Percentiles rank a stretch among this genome's conserved stretches.
Evolutionary conservation across 1,140 invertebrate species (phyloP).

Genomic region (Polypedilum pembai): DNA sequence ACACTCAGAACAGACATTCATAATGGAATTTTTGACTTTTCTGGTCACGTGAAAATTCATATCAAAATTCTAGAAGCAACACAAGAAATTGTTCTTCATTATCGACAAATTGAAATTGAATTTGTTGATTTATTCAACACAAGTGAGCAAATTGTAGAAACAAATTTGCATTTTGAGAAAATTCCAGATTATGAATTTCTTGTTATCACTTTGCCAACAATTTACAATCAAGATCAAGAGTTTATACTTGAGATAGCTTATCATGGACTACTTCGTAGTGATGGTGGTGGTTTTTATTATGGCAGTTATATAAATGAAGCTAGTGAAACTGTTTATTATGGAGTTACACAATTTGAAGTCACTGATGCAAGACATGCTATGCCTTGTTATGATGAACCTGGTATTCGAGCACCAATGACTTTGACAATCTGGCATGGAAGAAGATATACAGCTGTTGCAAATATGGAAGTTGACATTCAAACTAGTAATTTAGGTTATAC

Average conservation of each 20-base stretch:
- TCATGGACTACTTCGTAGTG: slow-evolving; percentile 35
- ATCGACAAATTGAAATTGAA: slow-evolving; percentile 41
- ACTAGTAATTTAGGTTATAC: background rate
- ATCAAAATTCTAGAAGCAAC: slow-evolving; percentile 42
- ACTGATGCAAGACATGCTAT: slow-evolving; percentile 73
- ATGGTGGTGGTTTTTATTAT: slow-evolving; percentile 54
- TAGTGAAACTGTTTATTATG: slow-evolving; percentile 47
- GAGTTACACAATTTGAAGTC: slow-evolving; percentile 72
- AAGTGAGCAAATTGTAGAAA: slow-evolving; percentile 35
- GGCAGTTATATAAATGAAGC: slow-evolving; percentile 45
- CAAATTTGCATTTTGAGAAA: background rate
- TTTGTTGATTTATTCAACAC: slow-evolving; percentile 33
- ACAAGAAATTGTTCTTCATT: slow-evolving; percentile 47
- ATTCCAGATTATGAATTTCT: background rate
- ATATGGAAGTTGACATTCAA: slow-evolving; percentile 52
- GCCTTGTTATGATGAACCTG: slow-evolving; percentile 86
- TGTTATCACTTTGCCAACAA: background rate
- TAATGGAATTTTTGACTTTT: slow-evolving; percentile 46
- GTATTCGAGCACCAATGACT: slow-evolving; percentile 67
- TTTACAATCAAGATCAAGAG: slow-evolving; percentile 41
- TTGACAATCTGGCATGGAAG: slow-evolving; percentile 54
- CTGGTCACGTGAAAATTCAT: slow-evolving; percentile 52
- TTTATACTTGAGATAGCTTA: slow-evolving; percentile 34
- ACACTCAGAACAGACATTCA: slow-evolving; percentile 53
- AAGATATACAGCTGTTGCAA: slow-evolving; percentile 59